These are phyloP conservation scores for Psophia crepitans DNA, from an alignment of 2,113 vertebrate genomes.

Conservation along the genomic window DNA sequence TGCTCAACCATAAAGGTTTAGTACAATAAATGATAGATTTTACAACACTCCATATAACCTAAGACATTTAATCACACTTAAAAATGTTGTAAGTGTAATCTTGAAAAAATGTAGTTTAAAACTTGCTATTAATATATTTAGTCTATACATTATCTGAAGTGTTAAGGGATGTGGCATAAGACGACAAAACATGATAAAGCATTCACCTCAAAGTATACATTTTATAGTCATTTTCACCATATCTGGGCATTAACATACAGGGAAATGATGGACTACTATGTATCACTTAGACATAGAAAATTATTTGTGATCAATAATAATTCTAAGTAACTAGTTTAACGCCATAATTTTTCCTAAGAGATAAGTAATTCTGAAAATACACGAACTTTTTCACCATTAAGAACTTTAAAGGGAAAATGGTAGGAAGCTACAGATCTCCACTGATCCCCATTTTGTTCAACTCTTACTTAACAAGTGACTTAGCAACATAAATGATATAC, in stretches of 20 bases:
- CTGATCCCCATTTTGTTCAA: not conserved
- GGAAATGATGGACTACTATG: conserved; percentile 24
- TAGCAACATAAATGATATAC: not conserved
- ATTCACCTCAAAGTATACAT: not conserved
- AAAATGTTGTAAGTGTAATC: conserved; percentile 67
- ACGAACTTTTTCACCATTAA: not conserved
- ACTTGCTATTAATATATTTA: conserved; percentile 67
- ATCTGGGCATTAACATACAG: not conserved
- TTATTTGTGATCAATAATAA: conserved; percentile 65
- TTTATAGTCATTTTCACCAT: conserved; percentile 48
- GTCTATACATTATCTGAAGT: conserved; percentile 55
- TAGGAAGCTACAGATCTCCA: not conserved
- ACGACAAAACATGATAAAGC: conserved; percentile 9
- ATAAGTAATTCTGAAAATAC: conserved; percentile 44
- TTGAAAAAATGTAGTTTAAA: conserved; percentile 66
- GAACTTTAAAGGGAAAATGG: not conserved
- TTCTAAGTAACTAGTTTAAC: conserved; percentile 44
- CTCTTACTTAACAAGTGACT: not conserved
- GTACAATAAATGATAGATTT: conserved; percentile 69
- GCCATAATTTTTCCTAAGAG: conserved; percentile 30
- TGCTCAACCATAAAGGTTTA: conserved; percentile 65
- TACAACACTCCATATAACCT: conserved; percentile 64
- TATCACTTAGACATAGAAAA: conserved; percentile 36
- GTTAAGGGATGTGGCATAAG: conserved; percentile 41
- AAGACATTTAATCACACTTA: conserved; percentile 68